Conservation (phyloP, 2,797 vertebrate genomes). For the Champsocephalus gunnari region DNA sequence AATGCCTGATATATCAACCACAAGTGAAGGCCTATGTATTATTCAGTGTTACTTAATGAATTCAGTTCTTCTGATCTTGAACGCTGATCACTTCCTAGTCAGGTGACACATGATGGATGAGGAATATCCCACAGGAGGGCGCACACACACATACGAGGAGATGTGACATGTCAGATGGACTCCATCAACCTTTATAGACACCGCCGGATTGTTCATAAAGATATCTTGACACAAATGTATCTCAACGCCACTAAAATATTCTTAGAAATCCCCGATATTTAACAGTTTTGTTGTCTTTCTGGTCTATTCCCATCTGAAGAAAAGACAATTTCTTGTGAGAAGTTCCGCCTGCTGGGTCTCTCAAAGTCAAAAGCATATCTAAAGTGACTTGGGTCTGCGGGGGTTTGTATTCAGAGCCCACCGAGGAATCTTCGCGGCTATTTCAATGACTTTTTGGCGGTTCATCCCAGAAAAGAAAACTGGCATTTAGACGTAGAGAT, state of each 20-base stretch:
- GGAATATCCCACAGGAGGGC: background rate
- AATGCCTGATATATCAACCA: background rate
- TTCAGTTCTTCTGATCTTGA: constrained; percentile 2
- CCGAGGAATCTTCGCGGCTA: constrained; percentile 1
- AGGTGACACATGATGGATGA: background rate
- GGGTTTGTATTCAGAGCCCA: constrained; percentile 3
- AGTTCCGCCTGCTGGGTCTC: background rate
- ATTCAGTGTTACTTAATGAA: background rate
- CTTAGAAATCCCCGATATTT: background rate
- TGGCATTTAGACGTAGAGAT: constrained; percentile 27
- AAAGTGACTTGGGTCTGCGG: background rate
- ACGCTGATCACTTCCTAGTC: background rate
- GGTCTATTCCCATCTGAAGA: background rate
- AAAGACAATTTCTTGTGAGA: background rate
- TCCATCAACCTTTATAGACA: background rate
- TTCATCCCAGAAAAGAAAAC: constrained; percentile 24
- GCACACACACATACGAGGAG: background rate
- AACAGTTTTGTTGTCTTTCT: background rate
- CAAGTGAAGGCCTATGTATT: background rate
- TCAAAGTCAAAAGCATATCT: constrained; percentile 9
- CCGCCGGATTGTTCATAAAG: background rate
- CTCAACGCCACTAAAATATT: background rate
- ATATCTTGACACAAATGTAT: background rate
- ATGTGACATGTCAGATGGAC: background rate
- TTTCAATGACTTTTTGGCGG: constrained; percentile 6